Evolutionary conservation across 2,113 vertebrate genomes (phyloP), one percentile per base, ranked within the genome.

Genomic region (Zosterops borbonicus): DNA sequence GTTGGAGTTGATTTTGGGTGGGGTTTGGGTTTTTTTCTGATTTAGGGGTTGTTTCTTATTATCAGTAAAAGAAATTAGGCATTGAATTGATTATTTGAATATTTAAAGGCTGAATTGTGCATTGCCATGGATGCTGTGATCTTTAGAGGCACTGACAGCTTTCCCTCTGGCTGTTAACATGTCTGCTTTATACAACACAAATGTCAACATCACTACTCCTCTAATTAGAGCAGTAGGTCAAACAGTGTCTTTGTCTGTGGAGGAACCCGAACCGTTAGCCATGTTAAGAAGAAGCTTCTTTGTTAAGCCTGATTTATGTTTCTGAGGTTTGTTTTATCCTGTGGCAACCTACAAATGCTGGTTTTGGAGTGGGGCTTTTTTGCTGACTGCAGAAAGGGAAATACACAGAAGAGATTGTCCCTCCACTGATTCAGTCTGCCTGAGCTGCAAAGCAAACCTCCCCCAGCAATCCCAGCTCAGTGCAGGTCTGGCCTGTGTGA

Each of bases 211-310:
- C 92, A 60, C 91, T 95, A 50, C 92, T 64, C 78, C 71, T 93
- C 95, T 97, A 97, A 98, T 97, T 96, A 97, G 96, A 97, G 94
- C 93, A 98, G 91, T 97, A 95, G 97, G 97, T 97, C 97, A 98
- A 89, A 96, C 94, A 92, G 70, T 44, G 14, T 83, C 95, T 96
- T 95, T 97, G 87, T 96, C 64, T 92, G 87, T 73, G 62, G 46
- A 96, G 69, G 47, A 93, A 86, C 86, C 83, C 50, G 9, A 79
- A 77, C 95, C 53, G 81, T 92, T 95, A 90, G 65, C 65, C 49
- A 25, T 41, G 65, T 91, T 83, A 88, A 85, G 91, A 93, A 91
- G 86, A 5, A 87, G 27, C 35, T 46, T 41, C 67, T 95, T 96
- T 95, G 91, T 93, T 95, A 81, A 80, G 62, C 42, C 76, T 78